Percentiles rank a stretch among this genome's conserved stretches.
These are phyloP conservation scores for Carassius gibelio DNA, from an alignment of 2,113 vertebrate species.

Conservation along the genomic window DNA sequence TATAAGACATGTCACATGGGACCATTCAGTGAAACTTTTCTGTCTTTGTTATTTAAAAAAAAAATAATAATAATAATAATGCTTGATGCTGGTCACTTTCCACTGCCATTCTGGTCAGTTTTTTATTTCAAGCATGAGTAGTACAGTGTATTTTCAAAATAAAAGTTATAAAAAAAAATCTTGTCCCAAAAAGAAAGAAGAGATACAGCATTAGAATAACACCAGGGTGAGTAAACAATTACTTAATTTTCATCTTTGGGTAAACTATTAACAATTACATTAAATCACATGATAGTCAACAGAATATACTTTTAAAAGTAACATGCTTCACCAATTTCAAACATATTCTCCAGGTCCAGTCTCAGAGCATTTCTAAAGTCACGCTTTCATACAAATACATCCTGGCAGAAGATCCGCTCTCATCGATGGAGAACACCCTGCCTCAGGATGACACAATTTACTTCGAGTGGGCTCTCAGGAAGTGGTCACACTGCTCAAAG, in stretches of 20 bases:
- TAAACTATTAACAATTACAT: not conserved
- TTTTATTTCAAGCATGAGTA: too few species aligned
- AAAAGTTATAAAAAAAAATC: too few species aligned
- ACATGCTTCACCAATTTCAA: not conserved
- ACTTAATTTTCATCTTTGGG: not conserved
- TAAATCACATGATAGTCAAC: not conserved
- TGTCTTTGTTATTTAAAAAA: too few species aligned
- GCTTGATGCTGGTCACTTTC: too few species aligned
- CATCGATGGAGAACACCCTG: conserved; percentile 87
- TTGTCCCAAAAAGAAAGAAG: not conserved
- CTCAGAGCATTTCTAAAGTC: conserved; percentile 82
- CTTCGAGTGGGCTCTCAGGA: conserved; percentile 95
- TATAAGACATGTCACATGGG: too few species aligned
- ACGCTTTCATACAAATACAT: conserved; percentile 95
- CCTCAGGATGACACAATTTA: conserved; percentile 81
- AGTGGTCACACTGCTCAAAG: conserved; percentile 94
- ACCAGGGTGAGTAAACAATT: not conserved
- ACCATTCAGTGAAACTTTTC: too few species aligned
- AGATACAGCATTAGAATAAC: not conserved
- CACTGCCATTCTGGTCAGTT: too few species aligned
- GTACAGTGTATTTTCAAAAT: too few species aligned
- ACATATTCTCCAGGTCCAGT: conserved; percentile 79
- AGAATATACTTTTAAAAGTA: not conserved
- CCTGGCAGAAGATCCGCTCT: conserved; percentile 86
- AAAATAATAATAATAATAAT: too few species aligned